Evolutionary conservation across 2,113 vertebrate genomes (phyloP), one percentile per base, ranked within the genome.

Genomic region (Nymphicus hollandicus): DNA sequence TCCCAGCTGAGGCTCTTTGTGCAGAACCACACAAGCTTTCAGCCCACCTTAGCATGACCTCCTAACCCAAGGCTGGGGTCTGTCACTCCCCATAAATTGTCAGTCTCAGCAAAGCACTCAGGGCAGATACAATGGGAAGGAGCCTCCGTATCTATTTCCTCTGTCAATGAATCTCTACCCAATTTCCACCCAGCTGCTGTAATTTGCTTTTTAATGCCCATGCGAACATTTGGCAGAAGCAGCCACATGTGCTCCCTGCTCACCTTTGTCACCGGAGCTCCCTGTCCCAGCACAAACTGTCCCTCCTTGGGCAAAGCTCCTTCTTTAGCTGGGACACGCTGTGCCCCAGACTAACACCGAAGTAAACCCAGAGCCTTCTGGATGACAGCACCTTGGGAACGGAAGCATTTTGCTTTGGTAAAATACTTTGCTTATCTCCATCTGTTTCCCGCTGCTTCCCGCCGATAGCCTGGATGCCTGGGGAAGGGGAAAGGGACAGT

Each of bases 391-490:
- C 73, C 84, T 78, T 93, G 95, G 88, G 81, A 95, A 95, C 33
- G 61, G 89, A 97, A 96, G 44, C 41, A 4, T 44, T 95, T 95
- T 95, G 91, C 89, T 92, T 89, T 44, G 70, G 70, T 81, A 68
- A 93, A 93, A 69, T 18, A 2, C 89, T 91, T 73, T 0, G 2
- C 94, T 95, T 95, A 95, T 91, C 94, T 95, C 95, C 93, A 89
- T 93, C 95, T 95, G 93, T 93, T 97, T 97, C 89, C 94, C 43
- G 52, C 6, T 4, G 65, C 86, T 95, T 94, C 91, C 93, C 1
- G 3, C 77, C 89, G 81, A 50, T 88, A 92, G 55, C 55, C 25
- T 69, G 78, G 55, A 70, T 83, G 91, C 55, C 64, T 64, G 72
- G 81, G 81, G 86, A 86, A 85, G 80, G 44, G 43, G 53, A 74